phyloP scores from a whole-genome alignment of 2,797 vertebrate genomes.

The Hemitrygon akajei region DNA sequence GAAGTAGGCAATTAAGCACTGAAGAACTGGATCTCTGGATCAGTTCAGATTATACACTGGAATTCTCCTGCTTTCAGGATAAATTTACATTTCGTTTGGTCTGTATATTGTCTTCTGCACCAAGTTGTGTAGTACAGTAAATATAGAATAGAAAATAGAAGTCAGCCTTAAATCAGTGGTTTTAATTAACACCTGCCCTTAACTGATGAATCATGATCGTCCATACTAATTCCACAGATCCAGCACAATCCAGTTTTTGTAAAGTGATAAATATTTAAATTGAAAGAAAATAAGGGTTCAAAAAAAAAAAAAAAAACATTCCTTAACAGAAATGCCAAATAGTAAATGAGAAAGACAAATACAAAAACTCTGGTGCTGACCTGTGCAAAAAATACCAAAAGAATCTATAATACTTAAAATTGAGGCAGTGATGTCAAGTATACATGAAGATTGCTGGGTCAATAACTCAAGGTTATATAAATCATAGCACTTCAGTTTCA shows the following conservation, averaged over 20 bases:
- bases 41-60: not conserved
- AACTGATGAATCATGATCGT: not conserved
- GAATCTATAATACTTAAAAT: not conserved
- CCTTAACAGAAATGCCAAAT: conserved; percentile 4
- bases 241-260: conserved; percentile 47
- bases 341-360: not conserved
- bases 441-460: not conserved
- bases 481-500: conserved; percentile 2
- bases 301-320: not conserved
- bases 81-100: not conserved
- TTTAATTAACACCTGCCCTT: conserved; percentile 1
- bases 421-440: not conserved
- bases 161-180: not conserved
- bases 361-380: not conserved
- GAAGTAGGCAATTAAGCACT: conserved; percentile 40
- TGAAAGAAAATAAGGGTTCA: not conserved
- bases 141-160: not conserved
- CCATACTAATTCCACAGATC: not conserved
- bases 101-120: not conserved
- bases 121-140: not conserved
- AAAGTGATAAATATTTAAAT: conserved; percentile 45
- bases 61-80: not conserved
- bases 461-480: not conserved
- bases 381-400: conserved; percentile 1
- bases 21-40: not conserved